Base-by-base conservation (phyloP, 2,888 invertebrate genomes). In the Cerastis leucographa region DNA sequence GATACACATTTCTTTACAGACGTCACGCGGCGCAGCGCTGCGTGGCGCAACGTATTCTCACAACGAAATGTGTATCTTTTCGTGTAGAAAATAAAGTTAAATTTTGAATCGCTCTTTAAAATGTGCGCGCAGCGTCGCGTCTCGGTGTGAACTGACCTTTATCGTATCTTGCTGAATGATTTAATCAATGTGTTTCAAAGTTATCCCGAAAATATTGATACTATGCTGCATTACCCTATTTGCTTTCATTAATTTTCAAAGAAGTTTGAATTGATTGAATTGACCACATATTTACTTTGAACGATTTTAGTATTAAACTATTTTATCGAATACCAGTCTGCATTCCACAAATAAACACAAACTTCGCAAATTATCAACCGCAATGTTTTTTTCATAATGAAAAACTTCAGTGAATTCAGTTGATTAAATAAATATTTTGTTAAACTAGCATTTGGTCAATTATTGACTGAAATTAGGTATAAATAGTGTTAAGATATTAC, bases 351-450 rank as follows among this genome's bases (percentile, higher is more conserved):
- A 49, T 46, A 29, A 51, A 62, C 14, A 22, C n/a, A 49, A 4
- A 35, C 54, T 64, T 19, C 7, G 62, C 66, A 29, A 49, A 25
- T 74, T 19, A 54, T 17, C 4, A 49, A 22, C 14, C 2, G 11
- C 42, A 49, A 9, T 49, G 49, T 72, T 65, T 54, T 56, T 64
- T 79, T 68, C 2, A 72, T 14, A 64, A 25, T 14, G 35, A 12
- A 46, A 29, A 80, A 69, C 51, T 51, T 22, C 25, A 51, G 6
- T 12, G 35, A 51, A 54, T 51, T 46, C 40, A 25, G 14, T 9
- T 74, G 51, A 59, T 64, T 65, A 65, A 61, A 51, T 68, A 29
- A 51, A 80, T 59, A 59, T 59, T 59, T 65, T 54, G 51, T 12
- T 66, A 29, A 51, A 54, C 51, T 25, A 19, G 25, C 40, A 49